Evolutionary conservation across 2,113 vertebrate species (phyloP).

Genomic region (Takifugu flavidus): DNA sequence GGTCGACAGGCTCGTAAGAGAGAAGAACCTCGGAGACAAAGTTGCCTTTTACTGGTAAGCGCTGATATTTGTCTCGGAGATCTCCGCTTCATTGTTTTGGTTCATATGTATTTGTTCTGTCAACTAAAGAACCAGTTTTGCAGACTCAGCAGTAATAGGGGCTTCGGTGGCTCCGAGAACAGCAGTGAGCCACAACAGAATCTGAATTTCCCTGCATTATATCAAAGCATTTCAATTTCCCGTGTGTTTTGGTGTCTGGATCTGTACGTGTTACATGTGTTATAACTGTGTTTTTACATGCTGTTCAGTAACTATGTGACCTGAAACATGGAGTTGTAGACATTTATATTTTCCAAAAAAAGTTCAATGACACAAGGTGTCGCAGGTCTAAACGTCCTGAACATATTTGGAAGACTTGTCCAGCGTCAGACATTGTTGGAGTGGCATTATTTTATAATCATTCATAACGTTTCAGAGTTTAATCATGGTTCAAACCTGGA

Average conservation of each 20-base stretch:
- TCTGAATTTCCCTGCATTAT: constrained; percentile 20
- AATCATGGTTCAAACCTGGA: no score
- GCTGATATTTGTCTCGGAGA: not conserved
- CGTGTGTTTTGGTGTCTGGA: not conserved
- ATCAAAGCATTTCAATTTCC: constrained; percentile 7
- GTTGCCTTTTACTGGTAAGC: constrained; percentile 82
- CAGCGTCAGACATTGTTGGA: not conserved
- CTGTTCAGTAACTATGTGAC: no score
- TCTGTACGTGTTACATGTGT: no score
- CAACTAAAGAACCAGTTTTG: constrained; percentile 18
- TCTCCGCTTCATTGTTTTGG: not conserved
- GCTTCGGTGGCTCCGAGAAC: not conserved
- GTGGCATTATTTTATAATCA: no score
- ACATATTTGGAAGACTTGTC: no score
- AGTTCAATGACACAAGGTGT: no score
- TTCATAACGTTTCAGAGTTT: no score
- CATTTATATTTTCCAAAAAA: no score
- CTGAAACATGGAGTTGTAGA: no score
- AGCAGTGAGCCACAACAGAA: constrained; percentile 4
- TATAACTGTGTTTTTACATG: no score
- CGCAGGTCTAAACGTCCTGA: no score
- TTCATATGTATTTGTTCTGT: constrained; percentile 45
- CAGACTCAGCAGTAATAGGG: constrained; percentile 8
- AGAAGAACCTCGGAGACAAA: constrained; percentile 72
- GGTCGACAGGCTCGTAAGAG: constrained; percentile 75